Conservation (phyloP, 2,113 vertebrate genomes). For the Xiphophorus maculatus region DNA sequence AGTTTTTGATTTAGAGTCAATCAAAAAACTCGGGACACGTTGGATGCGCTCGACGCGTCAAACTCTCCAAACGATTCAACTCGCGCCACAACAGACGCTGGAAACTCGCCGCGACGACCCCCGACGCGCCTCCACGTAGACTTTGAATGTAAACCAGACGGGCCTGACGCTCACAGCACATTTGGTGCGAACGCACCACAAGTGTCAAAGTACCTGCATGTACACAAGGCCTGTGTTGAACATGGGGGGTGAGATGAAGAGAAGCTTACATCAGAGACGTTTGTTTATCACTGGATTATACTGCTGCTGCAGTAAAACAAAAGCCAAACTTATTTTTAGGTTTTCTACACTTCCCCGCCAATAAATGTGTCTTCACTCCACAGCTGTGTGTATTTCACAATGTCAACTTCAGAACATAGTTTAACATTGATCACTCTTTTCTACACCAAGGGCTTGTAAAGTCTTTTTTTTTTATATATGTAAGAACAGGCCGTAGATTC, state of each 20-base stretch:
- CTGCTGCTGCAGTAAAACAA: neutral
- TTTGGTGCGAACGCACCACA: no score
- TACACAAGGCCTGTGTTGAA: no score
- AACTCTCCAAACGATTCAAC: no score
- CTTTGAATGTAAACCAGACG: no score
- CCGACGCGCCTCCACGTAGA: no score
- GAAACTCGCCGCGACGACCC: no score
- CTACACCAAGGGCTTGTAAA: neutral
- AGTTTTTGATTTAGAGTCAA: no score
- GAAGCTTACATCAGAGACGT: neutral
- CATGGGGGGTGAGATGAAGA: neutral
- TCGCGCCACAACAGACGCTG: no score
- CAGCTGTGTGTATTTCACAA: neutral
- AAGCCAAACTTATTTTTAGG: neutral
- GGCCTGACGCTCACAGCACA: no score
- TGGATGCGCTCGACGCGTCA: no score
- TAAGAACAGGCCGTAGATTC: slow-evolving; percentile 2
- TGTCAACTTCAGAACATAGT: neutral
- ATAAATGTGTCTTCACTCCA: neutral
- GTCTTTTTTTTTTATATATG: slow-evolving; percentile 13
- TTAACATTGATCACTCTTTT: neutral
- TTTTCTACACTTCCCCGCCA: neutral
- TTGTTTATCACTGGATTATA: neutral
- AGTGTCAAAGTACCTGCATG: no score
- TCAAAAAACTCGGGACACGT: no score